Base-by-base conservation (phyloP, 2,888 invertebrate species). In the Nezara viridula region DNA sequence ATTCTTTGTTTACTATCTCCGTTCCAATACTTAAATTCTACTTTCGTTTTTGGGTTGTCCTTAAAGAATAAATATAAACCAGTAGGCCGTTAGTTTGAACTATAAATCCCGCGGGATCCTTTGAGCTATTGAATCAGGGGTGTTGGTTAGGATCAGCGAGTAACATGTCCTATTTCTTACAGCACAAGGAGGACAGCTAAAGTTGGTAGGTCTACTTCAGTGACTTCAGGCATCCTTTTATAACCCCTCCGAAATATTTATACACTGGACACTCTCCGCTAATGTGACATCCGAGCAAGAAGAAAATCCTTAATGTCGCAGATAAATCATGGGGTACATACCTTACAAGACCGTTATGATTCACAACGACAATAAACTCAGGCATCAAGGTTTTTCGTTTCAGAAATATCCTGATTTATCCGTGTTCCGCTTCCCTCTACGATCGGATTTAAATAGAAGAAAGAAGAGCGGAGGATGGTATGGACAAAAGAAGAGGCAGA, bases 401-500 rank as follows among this genome's bases (percentile, higher is more conserved):
- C 44, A 44, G 81, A 81, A 81, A 81, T 81, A 81, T 81, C 24
- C 81, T 81, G 81, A 81, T 81, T 81, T 81, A 81, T 81, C 40
- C 81, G 5, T 7, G 24, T 81, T 81, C 81, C 81, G 81, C 44
- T 44, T 40, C 77, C 24, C 77, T 40, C 60, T 40, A 19, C 77
- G 37, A 44, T 9, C 16, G 37, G 66, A 73, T 73, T 73, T 73
- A 73, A 73, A 73, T 73, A 73, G 66, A 73, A 32, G 66, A 21
- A 73, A 44, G 44, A 10, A 44, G 44, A 37, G 21, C 19, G 9
- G 19, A 21, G 27, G 27, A 60, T 60, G 60, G 55, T 9, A 6
- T 10, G 19, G 66, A 37, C 81, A 50, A 27, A 52, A 10, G 55
- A 44, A n/a, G 50, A 49, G 10, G n/a, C 14, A 40, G 85, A 85